Evolutionary conservation across 2,888 invertebrate species (phyloP).

Genomic region (Leptogaster cylindrica): DNA sequence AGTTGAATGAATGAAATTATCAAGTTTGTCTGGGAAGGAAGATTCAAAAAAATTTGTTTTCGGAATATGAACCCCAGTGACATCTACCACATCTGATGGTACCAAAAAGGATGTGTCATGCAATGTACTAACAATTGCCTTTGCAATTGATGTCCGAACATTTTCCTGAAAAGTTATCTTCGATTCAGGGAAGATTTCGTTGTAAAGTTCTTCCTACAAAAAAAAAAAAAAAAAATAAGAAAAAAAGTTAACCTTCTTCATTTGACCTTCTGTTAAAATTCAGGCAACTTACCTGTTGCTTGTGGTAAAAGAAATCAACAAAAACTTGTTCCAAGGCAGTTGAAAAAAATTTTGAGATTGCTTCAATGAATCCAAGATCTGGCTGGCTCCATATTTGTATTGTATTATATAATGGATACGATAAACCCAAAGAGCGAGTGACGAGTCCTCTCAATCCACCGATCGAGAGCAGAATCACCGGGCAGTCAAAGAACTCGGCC

Average conservation of each 20-base stretch:
- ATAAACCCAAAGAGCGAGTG: background rate
- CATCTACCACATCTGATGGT: constrained; percentile 25
- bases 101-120: background rate
- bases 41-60: constrained; percentile 17
- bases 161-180: background rate
- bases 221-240: too few relatives aligned
- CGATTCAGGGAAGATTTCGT: background rate
- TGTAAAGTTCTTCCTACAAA: constrained; percentile 27
- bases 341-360: constrained; percentile 8
- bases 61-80: constrained; percentile 41
- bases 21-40: constrained; percentile 26
- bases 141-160: constrained; percentile 18
- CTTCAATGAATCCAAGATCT: background rate
- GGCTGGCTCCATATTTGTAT: background rate
- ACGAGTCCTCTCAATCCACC: constrained; percentile 18
- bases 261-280: background rate
- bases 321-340: constrained; percentile 29
- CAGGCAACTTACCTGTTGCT: constrained; percentile 35
- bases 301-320: constrained; percentile 39
- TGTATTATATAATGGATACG: constrained; percentile 39
- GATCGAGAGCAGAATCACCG: constrained; percentile 35
- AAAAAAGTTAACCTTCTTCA: too few relatives aligned
- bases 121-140: constrained; percentile 41
- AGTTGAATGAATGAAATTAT: constrained; percentile 42
- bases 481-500: constrained; percentile 41